phyloP scores from a whole-genome alignment of 2,797 vertebrate genomes.

The Macropodus opercularis region DNA sequence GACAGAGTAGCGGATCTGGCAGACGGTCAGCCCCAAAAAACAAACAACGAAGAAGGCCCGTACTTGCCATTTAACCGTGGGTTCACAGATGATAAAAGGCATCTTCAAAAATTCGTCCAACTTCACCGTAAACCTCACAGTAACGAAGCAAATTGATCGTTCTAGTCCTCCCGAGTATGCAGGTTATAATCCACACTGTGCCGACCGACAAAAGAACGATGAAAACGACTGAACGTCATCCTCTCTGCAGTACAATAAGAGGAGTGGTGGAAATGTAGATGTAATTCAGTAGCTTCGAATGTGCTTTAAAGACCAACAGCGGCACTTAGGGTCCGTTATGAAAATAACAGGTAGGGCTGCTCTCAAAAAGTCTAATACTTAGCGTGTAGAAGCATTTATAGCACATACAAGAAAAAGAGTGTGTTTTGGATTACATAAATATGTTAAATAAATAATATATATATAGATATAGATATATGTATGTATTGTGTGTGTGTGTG shows the following conservation, averaged over 20 bases:
- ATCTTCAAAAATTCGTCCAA: slow-evolving; percentile 17
- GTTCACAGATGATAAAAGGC: not conserved
- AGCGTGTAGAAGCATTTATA: no score
- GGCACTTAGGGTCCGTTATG: slow-evolving; percentile 51
- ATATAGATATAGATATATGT: no score
- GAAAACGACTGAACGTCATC: slow-evolving; percentile 8
- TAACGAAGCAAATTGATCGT: fast-evolving
- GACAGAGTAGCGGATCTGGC: slow-evolving; percentile 67
- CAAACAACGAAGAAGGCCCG: slow-evolving; percentile 51
- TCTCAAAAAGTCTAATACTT: no score
- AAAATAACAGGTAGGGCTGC: slow-evolving; percentile 10
- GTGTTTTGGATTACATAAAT: no score
- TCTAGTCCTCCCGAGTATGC: not conserved
- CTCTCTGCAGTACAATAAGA: not conserved
- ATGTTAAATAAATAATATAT: no score
- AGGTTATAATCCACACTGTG: not conserved
- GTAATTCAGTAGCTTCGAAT: not conserved
- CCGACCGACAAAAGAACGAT: not conserved
- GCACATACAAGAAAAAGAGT: no score
- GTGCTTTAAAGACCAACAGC: slow-evolving; percentile 57
- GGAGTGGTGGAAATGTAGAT: slow-evolving; percentile 7
- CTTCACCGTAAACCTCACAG: not conserved
- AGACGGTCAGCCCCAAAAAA: slow-evolving; percentile 42
- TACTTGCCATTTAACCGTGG: slow-evolving; percentile 36
- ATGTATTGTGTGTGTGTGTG: no score